Evolutionary conservation across 2,797 vertebrate genomes (phyloP), one percentile per base, ranked within the genome.

Genomic region (Gastrophryne carolinensis): DNA sequence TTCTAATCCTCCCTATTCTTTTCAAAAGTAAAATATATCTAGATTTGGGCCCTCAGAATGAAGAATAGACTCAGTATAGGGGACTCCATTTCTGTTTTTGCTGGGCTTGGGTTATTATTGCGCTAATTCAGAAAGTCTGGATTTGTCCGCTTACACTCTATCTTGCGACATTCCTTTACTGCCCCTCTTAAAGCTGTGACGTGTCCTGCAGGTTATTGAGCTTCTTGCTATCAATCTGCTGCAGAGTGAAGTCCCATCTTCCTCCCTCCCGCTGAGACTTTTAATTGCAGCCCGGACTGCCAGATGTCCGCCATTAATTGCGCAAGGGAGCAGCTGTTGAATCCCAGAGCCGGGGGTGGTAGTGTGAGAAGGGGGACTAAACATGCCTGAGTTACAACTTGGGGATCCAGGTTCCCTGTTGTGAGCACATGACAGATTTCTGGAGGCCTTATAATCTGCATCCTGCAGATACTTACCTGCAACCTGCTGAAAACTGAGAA

Each of bases 291-390:
- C 58, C 49, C 37, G 49, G 49, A 27, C 49, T 21, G 74, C 66
- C 74, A 77, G 74, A 77, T 77, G 74, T 64, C 74, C 71, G 57
- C 57, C 44, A 10, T 58, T 77, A 77, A 77, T 77, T 77, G 74
- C 68, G n/a, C 74, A 26, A 27, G 35, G 58, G 60, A 64, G 26
- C 74, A 71, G 66, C 66, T 71, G 66, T 77, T 77, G 74, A 57
- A 62, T 26, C 13, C 17, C 32, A 21, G 15, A 44, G 27, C 29
- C 2, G 37, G 27, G 49, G 47, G 49, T 10, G 54, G 29, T 13
- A 11, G 3, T 5, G 19, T 19, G 17, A 13, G 3, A 26, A 35
- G 30, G 54, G 35, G 21, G n/a, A n/a, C 27, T 4, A 27, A 71
- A 17, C 8, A 2, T 39, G 57, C 32, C 44, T 37, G 9, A 30